Percentiles rank a stretch among this genome's conserved stretches.
phyloP scores from a whole-genome alignment of 2,113 vertebrate species.

The Mesembrinibis cayennensis region DNA sequence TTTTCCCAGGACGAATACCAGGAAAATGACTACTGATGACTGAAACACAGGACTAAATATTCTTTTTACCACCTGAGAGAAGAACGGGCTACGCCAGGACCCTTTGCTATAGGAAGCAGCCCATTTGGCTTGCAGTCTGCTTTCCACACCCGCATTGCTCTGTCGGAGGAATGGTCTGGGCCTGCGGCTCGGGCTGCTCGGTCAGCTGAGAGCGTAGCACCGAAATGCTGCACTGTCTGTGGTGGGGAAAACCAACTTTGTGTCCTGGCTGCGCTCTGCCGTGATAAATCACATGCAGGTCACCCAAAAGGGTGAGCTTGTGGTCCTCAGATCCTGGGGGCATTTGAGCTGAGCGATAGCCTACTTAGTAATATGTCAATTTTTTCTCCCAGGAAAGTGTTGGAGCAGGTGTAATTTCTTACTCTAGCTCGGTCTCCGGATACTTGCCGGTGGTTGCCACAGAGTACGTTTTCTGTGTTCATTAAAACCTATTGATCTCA shows the following conservation, averaged over 20 bases:
- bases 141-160: accelerated
- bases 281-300: accelerated
- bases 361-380: conserved; percentile 34
- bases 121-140: accelerated
- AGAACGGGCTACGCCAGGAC: accelerated
- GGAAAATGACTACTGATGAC: neutral
- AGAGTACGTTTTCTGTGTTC: conserved; percentile 33
- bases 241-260: neutral
- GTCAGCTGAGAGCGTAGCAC: accelerated
- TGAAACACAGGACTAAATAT: neutral
- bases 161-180: neutral
- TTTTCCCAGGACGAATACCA: neutral
- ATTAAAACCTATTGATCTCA: conserved; percentile 51
- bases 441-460: neutral
- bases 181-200: neutral
- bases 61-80: neutral
- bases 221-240: neutral
- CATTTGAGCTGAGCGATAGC: neutral
- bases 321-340: neutral
- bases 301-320: neutral
- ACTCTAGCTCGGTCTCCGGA: neutral
- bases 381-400: neutral
- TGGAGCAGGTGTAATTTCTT: conserved; percentile 19
- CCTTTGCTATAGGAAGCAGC: neutral
- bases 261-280: neutral